Evolutionary conservation across 2,113 vertebrate genomes (phyloP).

Genomic region (Lophura nycthemera): DNA sequence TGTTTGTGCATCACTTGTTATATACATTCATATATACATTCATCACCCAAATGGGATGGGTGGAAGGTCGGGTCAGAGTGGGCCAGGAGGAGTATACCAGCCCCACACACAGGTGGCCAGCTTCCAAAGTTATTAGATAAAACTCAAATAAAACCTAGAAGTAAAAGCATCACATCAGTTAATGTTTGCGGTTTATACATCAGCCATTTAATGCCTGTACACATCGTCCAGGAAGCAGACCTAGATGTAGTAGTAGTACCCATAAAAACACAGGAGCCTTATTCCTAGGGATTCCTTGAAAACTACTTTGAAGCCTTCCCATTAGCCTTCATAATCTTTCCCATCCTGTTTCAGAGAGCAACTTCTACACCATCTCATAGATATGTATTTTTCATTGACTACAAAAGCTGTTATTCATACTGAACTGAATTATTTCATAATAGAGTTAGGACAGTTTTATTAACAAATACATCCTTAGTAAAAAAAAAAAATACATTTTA

Average conservation of each 20-base stretch:
- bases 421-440: neutral
- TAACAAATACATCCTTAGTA: neutral
- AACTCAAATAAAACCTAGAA: neutral
- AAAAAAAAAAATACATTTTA: neutral
- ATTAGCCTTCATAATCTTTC: neutral
- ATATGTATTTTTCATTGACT: neutral
- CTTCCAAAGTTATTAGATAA: neutral
- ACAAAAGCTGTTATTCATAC: neutral
- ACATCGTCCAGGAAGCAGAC: neutral
- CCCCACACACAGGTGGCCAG: too few species aligned
- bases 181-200: neutral
- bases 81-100: too few species aligned
- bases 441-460: neutral
- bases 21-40: neutral
- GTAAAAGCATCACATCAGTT: rapidly evolving
- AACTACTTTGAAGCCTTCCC: neutral
- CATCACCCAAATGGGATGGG: too few species aligned
- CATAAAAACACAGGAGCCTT: neutral
- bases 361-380: neutral
- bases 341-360: neutral
- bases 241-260: neutral
- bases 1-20: too few species aligned
- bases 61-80: too few species aligned
- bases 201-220: neutral
- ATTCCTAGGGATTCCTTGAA: neutral